phyloP scores from a whole-genome alignment of 1,140 invertebrate genomes.

The Trigoniulus corallinus region DNA sequence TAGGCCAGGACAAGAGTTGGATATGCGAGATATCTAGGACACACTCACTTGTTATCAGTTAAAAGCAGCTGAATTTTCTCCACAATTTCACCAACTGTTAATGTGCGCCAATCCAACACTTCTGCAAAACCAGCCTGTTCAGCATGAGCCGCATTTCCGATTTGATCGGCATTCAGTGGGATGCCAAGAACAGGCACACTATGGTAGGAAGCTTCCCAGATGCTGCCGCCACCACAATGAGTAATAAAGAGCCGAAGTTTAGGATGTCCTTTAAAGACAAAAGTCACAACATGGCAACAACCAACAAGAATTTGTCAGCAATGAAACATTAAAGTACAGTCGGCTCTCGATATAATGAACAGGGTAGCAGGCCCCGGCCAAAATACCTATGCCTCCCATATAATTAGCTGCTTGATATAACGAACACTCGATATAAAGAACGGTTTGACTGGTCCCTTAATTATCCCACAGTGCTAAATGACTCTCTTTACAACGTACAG shows the following conservation, averaged over 20 bases:
- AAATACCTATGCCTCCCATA: background rate
- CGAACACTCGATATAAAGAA: too few species aligned
- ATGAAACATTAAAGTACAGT: too few species aligned
- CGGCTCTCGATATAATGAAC: too few species aligned
- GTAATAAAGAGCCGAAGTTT: conserved; percentile 50
- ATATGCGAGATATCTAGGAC: too few species aligned
- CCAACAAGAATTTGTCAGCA: too few species aligned
- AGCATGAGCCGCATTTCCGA: conserved; percentile 24
- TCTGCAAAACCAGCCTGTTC: conserved; percentile 9
- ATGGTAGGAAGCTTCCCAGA: conserved; percentile 48
- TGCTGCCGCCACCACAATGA: conserved; percentile 49
- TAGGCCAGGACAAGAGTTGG: background rate
- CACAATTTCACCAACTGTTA: background rate
- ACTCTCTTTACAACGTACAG: too few species aligned
- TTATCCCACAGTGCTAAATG: too few species aligned
- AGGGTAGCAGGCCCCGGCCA: too few species aligned
- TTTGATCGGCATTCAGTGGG: conserved; percentile 45
- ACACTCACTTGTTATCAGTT: background rate
- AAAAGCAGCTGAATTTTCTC: background rate
- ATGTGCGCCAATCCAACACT: conserved; percentile 3
- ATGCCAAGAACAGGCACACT: conserved; percentile 49
- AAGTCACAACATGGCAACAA: background rate
- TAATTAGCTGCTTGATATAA: too few species aligned
- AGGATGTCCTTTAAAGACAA: conserved; percentile 34
- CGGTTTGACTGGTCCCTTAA: too few species aligned